Conservation (phyloP, 2,888 invertebrate genomes). For the Leptinotarsa haldemani region DNA sequence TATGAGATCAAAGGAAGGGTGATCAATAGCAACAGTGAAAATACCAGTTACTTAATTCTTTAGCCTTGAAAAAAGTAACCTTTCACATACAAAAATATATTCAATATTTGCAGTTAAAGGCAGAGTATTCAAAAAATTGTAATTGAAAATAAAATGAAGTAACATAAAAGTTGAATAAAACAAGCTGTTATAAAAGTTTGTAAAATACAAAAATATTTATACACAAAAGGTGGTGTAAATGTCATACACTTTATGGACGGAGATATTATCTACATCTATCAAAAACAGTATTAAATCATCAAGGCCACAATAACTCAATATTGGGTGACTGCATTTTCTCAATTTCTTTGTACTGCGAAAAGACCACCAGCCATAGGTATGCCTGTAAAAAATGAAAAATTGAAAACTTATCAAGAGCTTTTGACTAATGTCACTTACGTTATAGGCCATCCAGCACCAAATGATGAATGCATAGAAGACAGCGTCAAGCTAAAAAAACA, state of each 20-base stretch:
- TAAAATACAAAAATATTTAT: conserved; percentile 4
- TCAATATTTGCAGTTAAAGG: background rate
- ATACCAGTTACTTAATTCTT: too few relatives aligned
- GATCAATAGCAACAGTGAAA: too few relatives aligned
- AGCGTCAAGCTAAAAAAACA: conserved; percentile 76
- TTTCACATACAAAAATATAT: too few relatives aligned
- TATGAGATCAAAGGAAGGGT: too few relatives aligned
- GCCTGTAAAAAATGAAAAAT: conserved; percentile 71
- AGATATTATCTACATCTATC: conserved; percentile 13
- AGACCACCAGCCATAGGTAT: conserved; percentile 88
- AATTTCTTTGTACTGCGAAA: conserved; percentile 86
- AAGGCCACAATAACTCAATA: conserved; percentile 81
- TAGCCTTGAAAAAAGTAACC: too few relatives aligned
- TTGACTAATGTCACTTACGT: conserved; percentile 71
- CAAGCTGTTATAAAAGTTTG: background rate
- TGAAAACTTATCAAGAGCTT: background rate
- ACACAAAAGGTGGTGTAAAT: conserved; percentile 24
- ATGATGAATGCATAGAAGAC: conserved; percentile 81
- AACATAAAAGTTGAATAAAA: background rate
- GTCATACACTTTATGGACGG: conserved; percentile 38
- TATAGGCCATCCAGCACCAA: conserved; percentile 87
- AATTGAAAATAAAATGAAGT: background rate
- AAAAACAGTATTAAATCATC: conserved; percentile 47
- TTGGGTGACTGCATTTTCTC: conserved; percentile 86
- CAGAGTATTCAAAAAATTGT: background rate